Conservation (phyloP, 2,797 vertebrate genomes). For the Tarsius wallacei region DNA sequence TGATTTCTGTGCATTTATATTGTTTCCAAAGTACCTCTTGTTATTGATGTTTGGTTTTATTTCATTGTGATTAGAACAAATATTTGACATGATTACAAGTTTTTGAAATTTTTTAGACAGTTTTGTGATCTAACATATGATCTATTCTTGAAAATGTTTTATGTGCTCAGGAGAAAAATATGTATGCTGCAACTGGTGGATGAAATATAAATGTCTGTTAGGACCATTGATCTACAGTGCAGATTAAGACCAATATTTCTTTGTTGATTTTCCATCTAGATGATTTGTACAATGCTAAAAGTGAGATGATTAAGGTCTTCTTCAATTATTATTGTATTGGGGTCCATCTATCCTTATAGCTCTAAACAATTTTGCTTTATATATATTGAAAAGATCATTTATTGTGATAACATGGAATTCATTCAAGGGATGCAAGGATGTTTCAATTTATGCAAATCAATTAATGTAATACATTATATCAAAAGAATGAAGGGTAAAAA, state of each 20-base stretch:
- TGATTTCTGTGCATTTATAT: neutral
- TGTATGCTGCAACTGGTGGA: neutral
- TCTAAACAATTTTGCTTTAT: neutral
- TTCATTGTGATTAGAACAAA: neutral
- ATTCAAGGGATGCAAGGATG: neutral
- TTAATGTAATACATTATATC: neutral
- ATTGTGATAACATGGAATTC: neutral
- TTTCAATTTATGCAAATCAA: neutral
- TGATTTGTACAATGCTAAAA: neutral
- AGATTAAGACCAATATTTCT: neutral
- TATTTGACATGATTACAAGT: neutral
- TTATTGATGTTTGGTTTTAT: neutral
- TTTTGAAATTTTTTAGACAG: neutral
- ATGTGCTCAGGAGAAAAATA: neutral
- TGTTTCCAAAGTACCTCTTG: neutral
- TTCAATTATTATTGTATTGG: neutral
- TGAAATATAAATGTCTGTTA: neutral
- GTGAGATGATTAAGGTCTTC: neutral
- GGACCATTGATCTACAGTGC: neutral
- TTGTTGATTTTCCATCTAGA: neutral
- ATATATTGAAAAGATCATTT: neutral
- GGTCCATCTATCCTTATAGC: neutral
- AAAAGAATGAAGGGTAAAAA: neutral
- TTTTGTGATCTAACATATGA: neutral
- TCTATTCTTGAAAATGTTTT: neutral